A percentile compares a stretch with the other conserved stretches of the same genome.
Evolutionary conservation across 23 tunicate genomes (phyloP).

Genomic region (Trididemnum miniatum): DNA sequence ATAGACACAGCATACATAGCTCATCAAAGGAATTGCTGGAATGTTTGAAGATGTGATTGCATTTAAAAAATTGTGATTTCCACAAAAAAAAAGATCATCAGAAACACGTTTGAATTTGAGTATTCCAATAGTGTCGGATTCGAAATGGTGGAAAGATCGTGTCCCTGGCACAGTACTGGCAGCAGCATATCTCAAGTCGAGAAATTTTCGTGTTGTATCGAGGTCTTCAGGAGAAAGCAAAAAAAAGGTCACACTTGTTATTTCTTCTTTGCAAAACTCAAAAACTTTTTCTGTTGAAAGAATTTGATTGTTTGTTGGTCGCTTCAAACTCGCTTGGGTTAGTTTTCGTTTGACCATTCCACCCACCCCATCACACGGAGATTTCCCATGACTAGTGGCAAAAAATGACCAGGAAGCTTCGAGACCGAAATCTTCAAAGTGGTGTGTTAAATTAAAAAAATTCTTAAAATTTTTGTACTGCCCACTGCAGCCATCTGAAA

Average conservation of each 20-base stretch:
- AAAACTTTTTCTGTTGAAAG: too few relatives aligned
- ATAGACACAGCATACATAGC: slow-evolving; percentile 7
- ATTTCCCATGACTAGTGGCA: too few relatives aligned
- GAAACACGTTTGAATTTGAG: slow-evolving; percentile 13
- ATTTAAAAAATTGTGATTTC: neutral
- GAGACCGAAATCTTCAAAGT: neutral
- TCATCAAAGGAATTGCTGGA: neutral
- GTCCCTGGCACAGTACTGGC: slow-evolving; percentile 14
- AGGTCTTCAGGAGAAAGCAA: too few relatives aligned
- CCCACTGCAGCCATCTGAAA: too few relatives aligned
- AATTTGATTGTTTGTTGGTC: neutral
- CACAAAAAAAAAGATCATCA: neutral
- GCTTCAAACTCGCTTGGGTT: neutral
- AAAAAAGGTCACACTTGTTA: too few relatives aligned
- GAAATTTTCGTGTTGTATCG: neutral
- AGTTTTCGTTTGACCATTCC: neutral
- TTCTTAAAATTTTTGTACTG: neutral
- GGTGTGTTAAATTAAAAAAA: neutral
- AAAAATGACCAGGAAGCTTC: slow-evolving; percentile 2
- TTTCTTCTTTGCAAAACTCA: too few relatives aligned
- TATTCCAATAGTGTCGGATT: slow-evolving; percentile 4
- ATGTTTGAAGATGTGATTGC: neutral
- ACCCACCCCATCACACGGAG: neutral
- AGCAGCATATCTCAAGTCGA: neutral
- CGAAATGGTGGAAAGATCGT: slow-evolving; percentile 4